Base-by-base conservation (phyloP, 2,888 invertebrate genomes). In the Geotrupes spiniger region DNA sequence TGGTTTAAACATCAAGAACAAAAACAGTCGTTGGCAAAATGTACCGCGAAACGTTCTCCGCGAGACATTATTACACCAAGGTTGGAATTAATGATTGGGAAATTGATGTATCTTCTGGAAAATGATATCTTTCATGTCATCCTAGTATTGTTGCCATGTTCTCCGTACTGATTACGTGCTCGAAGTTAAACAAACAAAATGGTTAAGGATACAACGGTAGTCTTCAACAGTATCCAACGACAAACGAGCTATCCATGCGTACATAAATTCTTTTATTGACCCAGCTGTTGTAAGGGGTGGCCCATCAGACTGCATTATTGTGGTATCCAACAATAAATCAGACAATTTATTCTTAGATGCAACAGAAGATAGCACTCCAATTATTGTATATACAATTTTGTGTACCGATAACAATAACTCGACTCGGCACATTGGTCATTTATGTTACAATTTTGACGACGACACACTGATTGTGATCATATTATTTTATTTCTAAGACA, bases 101-200 rank as follows among this genome's bases (percentile, higher is more conserved):
- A 61, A 69, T 76, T 39, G 71, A 71, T 43, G 71, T 84, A 63
- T 72, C 77, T 4, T 76, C 79, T 46, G 78, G 76, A 56, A 80
- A 78, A 17, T 72, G 78, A 40, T 64, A 71, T 26, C 70, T 91
- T 42, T 84, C 88, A 1, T 80, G 87, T 1, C 93, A 93, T 74
- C 86, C 90, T 0, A 92, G 93, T 68, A 80, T 93, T 51, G 90
- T 93, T 0, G 79, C 85, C 17, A 87, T 93, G 79, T 83, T 84
- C 64, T 84, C 83, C 5, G 89, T 85, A 84, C 89, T 21, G 92
- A 90, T 67, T 78, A 79, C 61, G 79, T 92, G 29, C 87, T 87
- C 1, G 76, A 80, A 53, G 75, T 92, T 38, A 80, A 83, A 10
- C 85, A 82, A 10, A 82, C 84, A 1, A 68, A 74, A 46, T 67